Evolutionary conservation across 30 jellyfish, hydroid and myxozoan species (phyloP).

Genomic region (Hydra vulgaris): DNA sequence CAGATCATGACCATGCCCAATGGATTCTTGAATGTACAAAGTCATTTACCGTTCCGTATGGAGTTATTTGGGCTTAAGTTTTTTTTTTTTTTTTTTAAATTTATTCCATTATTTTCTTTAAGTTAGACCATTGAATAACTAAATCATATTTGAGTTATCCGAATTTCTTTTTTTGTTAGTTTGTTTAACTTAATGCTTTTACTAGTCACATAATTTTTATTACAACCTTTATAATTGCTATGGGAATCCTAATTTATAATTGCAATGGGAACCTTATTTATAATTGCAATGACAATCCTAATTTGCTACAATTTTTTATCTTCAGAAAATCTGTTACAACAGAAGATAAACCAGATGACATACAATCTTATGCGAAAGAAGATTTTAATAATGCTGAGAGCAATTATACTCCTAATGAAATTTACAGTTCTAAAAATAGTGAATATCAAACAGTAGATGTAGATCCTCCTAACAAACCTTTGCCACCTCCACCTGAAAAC

Average conservation of each 20-base stretch:
- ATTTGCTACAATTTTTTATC: no score
- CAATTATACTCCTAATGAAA: background rate
- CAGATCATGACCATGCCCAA: constrained; percentile 43
- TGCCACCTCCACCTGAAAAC: constrained; percentile 18
- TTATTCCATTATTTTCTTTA: no score
- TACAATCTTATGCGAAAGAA: background rate
- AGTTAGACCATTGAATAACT: no score
- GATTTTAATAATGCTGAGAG: background rate
- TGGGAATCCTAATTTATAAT: no score
- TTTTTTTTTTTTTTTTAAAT: no score
- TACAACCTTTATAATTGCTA: no score
- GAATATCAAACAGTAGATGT: background rate
- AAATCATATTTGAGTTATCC: no score
- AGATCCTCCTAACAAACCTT: constrained; percentile 7
- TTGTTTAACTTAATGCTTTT: no score
- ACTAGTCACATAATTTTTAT: no score
- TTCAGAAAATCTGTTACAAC: background rate
- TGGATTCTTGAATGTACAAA: constrained; percentile 57
- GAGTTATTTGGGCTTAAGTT: background rate
- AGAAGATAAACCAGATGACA: background rate
- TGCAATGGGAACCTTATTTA: no score
- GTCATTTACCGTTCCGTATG: background rate
- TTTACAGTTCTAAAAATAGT: background rate
- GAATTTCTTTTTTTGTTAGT: no score
- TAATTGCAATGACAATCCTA: no score